phyloP scores from a whole-genome alignment of 30 jellyfish, hydroid and myxozoan genomes.

The Rhopilema esculentum region DNA sequence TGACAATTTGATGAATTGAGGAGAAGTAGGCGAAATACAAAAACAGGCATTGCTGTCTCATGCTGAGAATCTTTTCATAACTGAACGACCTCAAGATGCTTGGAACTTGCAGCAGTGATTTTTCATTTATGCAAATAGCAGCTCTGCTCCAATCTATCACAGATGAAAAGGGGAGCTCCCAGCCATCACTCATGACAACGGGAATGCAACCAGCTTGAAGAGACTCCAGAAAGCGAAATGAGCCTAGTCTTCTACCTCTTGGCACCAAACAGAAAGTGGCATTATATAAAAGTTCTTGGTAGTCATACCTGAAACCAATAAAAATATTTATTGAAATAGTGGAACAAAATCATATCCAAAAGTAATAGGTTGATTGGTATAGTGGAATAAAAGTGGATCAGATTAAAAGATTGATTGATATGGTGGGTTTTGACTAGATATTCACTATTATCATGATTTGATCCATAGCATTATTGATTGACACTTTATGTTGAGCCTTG shows the following conservation, averaged over 20 bases:
- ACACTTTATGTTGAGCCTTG: no score
- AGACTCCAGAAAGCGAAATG: conserved; percentile 88
- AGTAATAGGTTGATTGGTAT: no score
- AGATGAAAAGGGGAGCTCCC: conserved; percentile 88
- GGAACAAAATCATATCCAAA: no score
- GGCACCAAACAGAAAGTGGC: conserved; percentile 96
- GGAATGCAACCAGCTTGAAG: conserved; percentile 94
- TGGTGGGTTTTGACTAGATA: no score
- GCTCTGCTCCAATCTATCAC: conserved; percentile 97
- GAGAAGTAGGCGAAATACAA: conserved; percentile 76
- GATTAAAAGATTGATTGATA: no score
- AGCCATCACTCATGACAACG: conserved; percentile 93
- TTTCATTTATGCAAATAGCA: conserved; percentile 72
- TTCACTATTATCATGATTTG: no score
- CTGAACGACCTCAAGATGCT: conserved; percentile 66
- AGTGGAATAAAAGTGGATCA: no score
- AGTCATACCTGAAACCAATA: conserved; percentile 71
- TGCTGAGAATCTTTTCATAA: conserved; percentile 51
- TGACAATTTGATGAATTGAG: conserved; percentile 74
- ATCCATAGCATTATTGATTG: no score
- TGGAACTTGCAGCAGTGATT: conserved; percentile 81
- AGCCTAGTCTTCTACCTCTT: conserved; percentile 95
- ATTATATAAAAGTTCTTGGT: conserved; percentile 81
- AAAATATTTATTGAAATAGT: background rate
- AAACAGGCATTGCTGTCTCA: conserved; percentile 90